Base-by-base conservation (phyloP, 64 coral and sea anemone genomes). In the Stichodactyla mertensii region DNA sequence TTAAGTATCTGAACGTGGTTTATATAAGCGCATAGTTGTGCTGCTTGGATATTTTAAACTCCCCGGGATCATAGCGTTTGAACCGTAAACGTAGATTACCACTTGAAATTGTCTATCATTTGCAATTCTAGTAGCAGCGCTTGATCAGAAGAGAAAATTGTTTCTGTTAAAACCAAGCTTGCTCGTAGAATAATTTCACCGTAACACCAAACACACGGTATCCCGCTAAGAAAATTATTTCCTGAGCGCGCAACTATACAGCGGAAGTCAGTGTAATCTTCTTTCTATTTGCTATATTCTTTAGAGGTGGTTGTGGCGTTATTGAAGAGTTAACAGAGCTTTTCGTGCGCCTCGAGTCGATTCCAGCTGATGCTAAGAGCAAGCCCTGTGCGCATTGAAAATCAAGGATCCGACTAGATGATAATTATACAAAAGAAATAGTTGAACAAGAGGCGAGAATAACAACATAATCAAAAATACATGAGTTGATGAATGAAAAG, bases 401-500 rank as follows among this genome's bases (percentile, higher is more conserved):
- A 61, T 61, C 27, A 58, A 85, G 54, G 27, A 55, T 23, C 57
- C 16, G 78, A 20, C 31, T 55, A 0, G 51, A 91, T 95, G 90
- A 88, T 95, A 95, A 95, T 92, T 95, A 89, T 95, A 95, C 86
- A 95, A 95, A 89, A 95, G 90, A 95, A 95, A 92, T 84, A 92
- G 93, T 86, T 80, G 88, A 87, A 97, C 94, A 97, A 92, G 88
- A 87, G 88, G 61, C 82, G 77, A 58, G 86, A 92, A 93, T 97
- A 97, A 97, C 94, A 97, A 97, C 94, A 93, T 90, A 93, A 97
- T 97, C 92, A 90, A 97, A 97, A 90, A 97, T 97, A 93, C 94
- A 97, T 97, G 94, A 93, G 91, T 58, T 62, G 88, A 90, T 97
- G 94, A 93, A 97, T 93, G 88, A 84, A 83, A 90, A 61, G 79